phyloP scores from a whole-genome alignment of 2,888 invertebrate genomes.

The Stenodema calcarata region DNA sequence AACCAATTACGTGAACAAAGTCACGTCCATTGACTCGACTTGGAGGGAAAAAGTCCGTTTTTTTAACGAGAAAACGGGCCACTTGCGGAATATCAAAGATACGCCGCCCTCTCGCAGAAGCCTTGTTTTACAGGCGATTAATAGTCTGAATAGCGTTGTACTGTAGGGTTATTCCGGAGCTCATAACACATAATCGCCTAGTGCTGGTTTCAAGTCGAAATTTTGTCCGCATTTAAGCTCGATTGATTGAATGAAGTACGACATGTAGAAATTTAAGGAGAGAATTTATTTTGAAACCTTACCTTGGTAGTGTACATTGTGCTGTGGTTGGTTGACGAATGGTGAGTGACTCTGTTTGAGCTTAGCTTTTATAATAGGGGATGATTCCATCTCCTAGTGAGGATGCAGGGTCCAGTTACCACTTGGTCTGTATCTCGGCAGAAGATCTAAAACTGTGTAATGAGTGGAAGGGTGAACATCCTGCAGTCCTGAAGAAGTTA shows the following conservation, averaged over 20 bases:
- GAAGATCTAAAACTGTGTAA: neutral
- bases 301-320: conserved; percentile 30
- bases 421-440: neutral
- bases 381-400: conserved; percentile 16
- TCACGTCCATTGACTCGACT: neutral
- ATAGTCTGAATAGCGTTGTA: too few relatives aligned
- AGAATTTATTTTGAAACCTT: neutral
- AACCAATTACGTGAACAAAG: neutral
- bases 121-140: neutral
- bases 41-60: neutral
- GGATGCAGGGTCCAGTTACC: conserved; percentile 38
- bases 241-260: too few relatives aligned
- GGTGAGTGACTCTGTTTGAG: neutral
- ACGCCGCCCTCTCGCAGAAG: neutral
- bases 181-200: too few relatives aligned
- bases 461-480: neutral
- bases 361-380: conserved; percentile 32
- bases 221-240: too few relatives aligned
- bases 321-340: neutral
- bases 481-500: neutral
- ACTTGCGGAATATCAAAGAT: neutral
- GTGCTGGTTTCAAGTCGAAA: too few relatives aligned
- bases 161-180: too few relatives aligned
- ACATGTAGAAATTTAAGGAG: too few relatives aligned
- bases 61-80: neutral